Conservation (phyloP, 2,113 vertebrate species). For the Gracilinanus agilis region DNA sequence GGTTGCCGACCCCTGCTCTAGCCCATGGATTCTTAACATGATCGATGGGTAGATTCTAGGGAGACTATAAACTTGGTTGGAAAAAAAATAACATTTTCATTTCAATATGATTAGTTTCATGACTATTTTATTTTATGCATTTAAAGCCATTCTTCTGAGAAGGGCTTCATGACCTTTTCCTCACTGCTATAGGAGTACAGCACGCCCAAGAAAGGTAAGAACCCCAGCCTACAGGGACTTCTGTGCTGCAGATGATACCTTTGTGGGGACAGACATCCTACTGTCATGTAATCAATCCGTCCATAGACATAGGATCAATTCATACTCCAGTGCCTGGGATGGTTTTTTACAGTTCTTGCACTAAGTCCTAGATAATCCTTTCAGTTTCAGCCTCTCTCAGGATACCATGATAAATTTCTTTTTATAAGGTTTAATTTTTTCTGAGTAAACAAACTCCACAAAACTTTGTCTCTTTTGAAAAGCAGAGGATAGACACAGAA, state of each 20-base stretch:
- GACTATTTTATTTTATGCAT: neutral
- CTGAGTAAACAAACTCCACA: neutral
- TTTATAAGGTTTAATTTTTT: neutral
- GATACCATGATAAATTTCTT: neutral
- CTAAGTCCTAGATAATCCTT: neutral
- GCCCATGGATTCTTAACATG: neutral
- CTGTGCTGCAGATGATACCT: neutral
- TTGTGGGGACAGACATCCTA: neutral
- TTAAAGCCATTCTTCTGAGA: neutral
- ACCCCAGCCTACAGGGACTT: neutral
- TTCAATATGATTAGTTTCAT: neutral
- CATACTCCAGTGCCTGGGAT: neutral
- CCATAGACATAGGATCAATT: neutral
- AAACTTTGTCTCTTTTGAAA: neutral
- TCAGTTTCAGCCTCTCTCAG: neutral
- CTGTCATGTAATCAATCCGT: neutral
- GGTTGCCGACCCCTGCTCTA: too few relatives aligned
- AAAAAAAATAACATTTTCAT: neutral
- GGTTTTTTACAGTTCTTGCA: neutral
- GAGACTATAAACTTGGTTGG: neutral
- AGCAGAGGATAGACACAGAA: neutral
- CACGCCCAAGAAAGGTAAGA: neutral
- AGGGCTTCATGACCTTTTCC: neutral
- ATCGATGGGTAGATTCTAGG: neutral
- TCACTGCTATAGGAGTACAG: neutral